A percentile compares a stretch with the other conserved stretches of the same genome.
These are phyloP conservation scores for Amazona guildingii DNA, from an alignment of 2,113 vertebrate species.

Conservation along the genomic window DNA sequence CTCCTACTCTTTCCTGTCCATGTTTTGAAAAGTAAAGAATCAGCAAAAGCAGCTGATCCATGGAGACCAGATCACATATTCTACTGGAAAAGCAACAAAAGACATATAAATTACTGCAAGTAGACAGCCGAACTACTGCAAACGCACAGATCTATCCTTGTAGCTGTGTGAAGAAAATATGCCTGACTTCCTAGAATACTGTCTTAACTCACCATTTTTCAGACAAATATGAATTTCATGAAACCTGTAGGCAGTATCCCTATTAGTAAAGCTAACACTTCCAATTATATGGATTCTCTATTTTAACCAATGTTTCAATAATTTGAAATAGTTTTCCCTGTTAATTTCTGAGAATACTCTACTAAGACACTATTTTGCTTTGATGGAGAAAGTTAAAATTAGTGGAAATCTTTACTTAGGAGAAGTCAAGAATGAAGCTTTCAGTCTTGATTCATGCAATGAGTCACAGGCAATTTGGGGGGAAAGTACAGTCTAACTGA, in stretches of 20 bases:
- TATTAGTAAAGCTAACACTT: not conserved
- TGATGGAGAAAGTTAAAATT: not conserved
- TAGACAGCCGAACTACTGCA: not conserved
- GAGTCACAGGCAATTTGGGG: not conserved
- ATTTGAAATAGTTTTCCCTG: not conserved
- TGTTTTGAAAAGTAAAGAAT: not conserved
- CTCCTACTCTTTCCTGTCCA: not conserved
- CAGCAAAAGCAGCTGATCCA: not conserved
- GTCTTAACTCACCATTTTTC: not conserved
- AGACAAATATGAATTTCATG: not conserved
- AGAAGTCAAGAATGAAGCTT: not conserved
- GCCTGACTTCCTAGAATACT: not conserved
- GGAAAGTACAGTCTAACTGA: not conserved
- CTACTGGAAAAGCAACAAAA: not conserved
- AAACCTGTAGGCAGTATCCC: not conserved
- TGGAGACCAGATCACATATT: not conserved
- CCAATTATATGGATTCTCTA: not conserved
- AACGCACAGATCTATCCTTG: not conserved
- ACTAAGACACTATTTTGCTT: not conserved
- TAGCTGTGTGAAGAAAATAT: not conserved
- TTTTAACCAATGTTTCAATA: not conserved
- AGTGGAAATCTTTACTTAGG: slow-evolving; percentile 4
- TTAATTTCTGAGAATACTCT: not conserved
- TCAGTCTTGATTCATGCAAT: not conserved
- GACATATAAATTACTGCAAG: not conserved